Evolutionary conservation across 1,140 invertebrate species (phyloP).

Genomic region (Yoshiicerus persimilis): DNA sequence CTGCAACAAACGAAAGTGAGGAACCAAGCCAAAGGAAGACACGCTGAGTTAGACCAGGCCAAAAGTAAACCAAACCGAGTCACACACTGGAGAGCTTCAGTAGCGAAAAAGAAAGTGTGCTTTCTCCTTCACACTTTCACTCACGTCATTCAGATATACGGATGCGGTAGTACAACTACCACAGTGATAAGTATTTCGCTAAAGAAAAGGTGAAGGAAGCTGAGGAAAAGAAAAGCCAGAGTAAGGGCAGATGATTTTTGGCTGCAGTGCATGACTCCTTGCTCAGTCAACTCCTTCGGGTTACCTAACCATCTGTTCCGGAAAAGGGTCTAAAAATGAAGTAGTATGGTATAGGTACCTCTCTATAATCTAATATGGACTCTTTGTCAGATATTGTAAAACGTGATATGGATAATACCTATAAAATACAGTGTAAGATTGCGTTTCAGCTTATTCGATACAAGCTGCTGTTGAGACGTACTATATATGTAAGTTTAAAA

Average conservation of each 20-base stretch:
- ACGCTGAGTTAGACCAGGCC: background rate
- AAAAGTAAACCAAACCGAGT: background rate
- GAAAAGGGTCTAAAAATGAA: background rate
- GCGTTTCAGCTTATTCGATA: too few relatives aligned
- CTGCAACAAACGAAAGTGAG: background rate
- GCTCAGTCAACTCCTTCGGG: constrained; percentile 1
- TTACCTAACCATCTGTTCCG: constrained; percentile 3
- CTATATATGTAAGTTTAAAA: too few relatives aligned
- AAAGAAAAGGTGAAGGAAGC: background rate
- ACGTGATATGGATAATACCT: too few relatives aligned
- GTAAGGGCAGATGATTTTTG: background rate
- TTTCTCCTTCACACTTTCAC: background rate
- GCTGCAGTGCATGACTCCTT: background rate
- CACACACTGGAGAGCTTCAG: background rate
- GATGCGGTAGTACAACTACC: too few relatives aligned
- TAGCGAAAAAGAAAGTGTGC: background rate
- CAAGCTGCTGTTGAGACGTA: too few relatives aligned
- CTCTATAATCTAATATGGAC: too few relatives aligned
- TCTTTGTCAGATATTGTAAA: too few relatives aligned
- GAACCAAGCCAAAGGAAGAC: background rate
- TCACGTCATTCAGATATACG: background rate
- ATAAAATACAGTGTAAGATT: too few relatives aligned
- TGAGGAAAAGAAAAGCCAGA: background rate
- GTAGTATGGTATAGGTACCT: background rate
- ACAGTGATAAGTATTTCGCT: background rate